A percentile compares a stretch with the other conserved stretches of the same genome.
These are phyloP conservation scores for Leistus spinibarbis DNA, from an alignment of 2,888 invertebrate species.

Conservation along the genomic window DNA sequence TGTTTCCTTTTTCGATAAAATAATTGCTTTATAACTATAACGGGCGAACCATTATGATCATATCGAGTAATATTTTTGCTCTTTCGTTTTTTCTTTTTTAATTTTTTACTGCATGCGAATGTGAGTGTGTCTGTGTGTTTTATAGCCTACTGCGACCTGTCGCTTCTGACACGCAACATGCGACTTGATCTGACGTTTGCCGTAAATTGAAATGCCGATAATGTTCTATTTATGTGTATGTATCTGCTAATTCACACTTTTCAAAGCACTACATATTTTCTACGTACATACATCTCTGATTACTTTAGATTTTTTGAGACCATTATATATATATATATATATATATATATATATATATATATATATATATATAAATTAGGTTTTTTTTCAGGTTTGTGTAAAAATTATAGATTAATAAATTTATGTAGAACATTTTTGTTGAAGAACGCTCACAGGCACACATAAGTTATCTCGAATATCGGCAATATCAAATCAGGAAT, in stretches of 20 bases:
- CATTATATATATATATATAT: too few species aligned
- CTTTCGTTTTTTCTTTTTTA: background rate
- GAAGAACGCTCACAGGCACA: too few species aligned
- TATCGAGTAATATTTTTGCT: background rate
- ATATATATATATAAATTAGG: too few species aligned
- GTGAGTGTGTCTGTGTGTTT: background rate
- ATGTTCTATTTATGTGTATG: conserved; percentile 18
- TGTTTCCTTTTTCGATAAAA: conserved; percentile 4
- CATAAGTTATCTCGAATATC: too few species aligned
- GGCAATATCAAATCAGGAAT: too few species aligned
- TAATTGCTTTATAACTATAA: conserved; percentile 26
- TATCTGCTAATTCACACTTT: background rate
- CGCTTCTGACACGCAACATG: conserved; percentile 22
- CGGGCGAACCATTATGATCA: background rate
- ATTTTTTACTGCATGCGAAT: background rate
- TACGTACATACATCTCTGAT: too few species aligned
- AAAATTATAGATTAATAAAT: too few species aligned
- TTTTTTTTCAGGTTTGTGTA: too few species aligned
- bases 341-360: too few species aligned
- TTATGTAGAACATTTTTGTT: too few species aligned
- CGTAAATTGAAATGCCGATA: conserved; percentile 28
- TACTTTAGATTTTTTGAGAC: too few species aligned
- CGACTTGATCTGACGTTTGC: conserved; percentile 13
- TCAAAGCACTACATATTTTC: too few species aligned
- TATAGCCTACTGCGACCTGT: conserved; percentile 4